These are phyloP conservation scores for Neodon shergylaensis DNA, from an alignment of 2,113 vertebrate genomes.

Conservation along the genomic window DNA sequence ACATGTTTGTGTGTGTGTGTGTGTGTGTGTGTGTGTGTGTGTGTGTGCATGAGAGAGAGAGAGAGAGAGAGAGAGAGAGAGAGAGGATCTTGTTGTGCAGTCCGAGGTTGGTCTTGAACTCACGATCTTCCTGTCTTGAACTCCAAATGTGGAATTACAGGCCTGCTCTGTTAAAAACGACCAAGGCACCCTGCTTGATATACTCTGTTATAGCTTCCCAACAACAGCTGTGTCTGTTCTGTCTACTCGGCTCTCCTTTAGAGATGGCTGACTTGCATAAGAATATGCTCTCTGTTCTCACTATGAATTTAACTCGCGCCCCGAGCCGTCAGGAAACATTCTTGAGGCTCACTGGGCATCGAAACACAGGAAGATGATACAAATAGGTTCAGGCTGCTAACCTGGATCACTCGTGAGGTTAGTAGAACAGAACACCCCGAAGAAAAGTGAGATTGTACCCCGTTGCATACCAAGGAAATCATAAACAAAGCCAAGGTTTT, in stretches of 20 bases:
- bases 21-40: background rate
- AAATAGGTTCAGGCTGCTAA: conserved; percentile 10
- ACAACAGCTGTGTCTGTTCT: background rate
- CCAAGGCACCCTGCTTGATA: background rate
- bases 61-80: background rate
- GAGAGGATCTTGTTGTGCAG: background rate
- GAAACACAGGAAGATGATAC: conserved; percentile 31
- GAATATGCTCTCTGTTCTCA: conserved; percentile 1
- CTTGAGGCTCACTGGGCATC: background rate
- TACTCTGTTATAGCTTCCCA: background rate
- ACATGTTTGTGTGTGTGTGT: background rate
- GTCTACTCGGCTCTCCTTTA: conserved; percentile 3
- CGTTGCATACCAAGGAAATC: conserved; percentile 33
- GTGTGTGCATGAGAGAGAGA: too few relatives aligned
- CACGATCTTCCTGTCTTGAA: background rate
- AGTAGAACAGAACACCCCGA: background rate
- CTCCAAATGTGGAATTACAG: background rate
- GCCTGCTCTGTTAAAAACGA: background rate
- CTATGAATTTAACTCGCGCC: background rate
- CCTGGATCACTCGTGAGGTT: conserved; percentile 7
- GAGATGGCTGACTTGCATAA: background rate
- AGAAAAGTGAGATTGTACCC: conserved; percentile 11
- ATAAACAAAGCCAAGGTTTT: conserved; percentile 61
- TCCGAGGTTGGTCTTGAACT: background rate
- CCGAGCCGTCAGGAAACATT: background rate